Percentiles rank a stretch among this genome's conserved stretches.
These are phyloP conservation scores for Triplophysa yarkandensis DNA, from an alignment of 2,797 vertebrate genomes.

Conservation along the genomic window DNA sequence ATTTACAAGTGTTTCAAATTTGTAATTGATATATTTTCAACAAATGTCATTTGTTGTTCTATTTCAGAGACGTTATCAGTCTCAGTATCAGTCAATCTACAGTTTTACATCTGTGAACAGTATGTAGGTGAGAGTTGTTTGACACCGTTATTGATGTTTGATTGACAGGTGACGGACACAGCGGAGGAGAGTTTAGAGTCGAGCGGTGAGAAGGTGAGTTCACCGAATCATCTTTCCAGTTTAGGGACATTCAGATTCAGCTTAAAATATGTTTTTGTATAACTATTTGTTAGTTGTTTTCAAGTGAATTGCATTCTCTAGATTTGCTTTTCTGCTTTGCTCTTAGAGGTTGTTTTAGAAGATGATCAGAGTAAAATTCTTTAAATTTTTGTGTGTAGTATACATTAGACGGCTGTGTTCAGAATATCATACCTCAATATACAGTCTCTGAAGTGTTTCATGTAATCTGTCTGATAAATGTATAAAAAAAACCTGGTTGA, in stretches of 20 bases:
- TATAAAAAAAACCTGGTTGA: too few relatives aligned
- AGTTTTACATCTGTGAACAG: too few relatives aligned
- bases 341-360: background rate
- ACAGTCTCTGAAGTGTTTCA: background rate
- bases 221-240: slow-evolving; percentile 14
- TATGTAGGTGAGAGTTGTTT: slow-evolving; percentile 23
- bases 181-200: slow-evolving; percentile 64
- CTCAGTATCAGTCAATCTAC: too few relatives aligned
- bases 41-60: too few relatives aligned
- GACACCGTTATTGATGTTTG: slow-evolving; percentile 44
- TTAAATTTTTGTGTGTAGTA: background rate
- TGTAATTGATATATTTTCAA: too few relatives aligned
- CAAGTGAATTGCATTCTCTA: background rate
- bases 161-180: slow-evolving; percentile 67
- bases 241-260: background rate
- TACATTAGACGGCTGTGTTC: background rate
- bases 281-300: too few relatives aligned
- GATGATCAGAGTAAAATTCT: background rate
- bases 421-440: background rate
- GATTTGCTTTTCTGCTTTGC: background rate
- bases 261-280: too few relatives aligned
- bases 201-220: slow-evolving; percentile 73
- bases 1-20: too few relatives aligned
- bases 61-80: too few relatives aligned
- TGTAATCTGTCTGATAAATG: background rate